Percentiles rank a stretch among this genome's conserved stretches.
phyloP scores from a whole-genome alignment of 2,888 invertebrate genomes.

The Tribolium freemani region DNA sequence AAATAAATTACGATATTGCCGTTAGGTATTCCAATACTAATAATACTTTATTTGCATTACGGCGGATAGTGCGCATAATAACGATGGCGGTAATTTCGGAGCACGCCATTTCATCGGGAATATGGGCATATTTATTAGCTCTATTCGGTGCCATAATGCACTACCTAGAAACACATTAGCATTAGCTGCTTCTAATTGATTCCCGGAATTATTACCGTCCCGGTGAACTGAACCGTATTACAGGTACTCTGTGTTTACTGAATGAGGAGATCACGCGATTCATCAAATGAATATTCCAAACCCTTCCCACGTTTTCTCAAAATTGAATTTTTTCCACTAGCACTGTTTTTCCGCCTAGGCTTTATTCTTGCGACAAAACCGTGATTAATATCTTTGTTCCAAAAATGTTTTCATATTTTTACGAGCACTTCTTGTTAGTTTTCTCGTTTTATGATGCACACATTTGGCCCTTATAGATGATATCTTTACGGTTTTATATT shows the following conservation, averaged over 20 bases:
- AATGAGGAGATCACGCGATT: constrained; percentile 38
- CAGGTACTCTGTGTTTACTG: constrained; percentile 18
- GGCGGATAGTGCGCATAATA: constrained; percentile 43
- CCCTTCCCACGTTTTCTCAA: not conserved
- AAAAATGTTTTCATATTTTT: constrained; percentile 23
- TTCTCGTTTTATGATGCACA: constrained; percentile 39
- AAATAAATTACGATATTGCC: constrained; percentile 36
- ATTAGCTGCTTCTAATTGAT: constrained; percentile 41
- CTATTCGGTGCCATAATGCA: constrained; percentile 39
- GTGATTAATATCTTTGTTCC: not conserved
- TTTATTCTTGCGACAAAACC: not conserved
- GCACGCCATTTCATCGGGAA: constrained; percentile 44
- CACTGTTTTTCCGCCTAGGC: not conserved
- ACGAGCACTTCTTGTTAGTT: constrained; percentile 34
- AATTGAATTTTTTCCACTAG: not conserved
- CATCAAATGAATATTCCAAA: constrained; percentile 1
- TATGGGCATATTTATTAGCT: constrained; percentile 42
- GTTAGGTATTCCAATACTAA: constrained; percentile 28
- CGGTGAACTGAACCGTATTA: constrained; percentile 26
- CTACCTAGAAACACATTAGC: constrained; percentile 40
- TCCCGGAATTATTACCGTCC: constrained; percentile 29
- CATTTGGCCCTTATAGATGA: constrained; percentile 41
- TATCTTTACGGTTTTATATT: constrained; percentile 47
- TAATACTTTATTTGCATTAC: constrained; percentile 45
- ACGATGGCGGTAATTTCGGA: constrained; percentile 44